phyloP scores from a whole-genome alignment of 2,797 vertebrate genomes.

The Enteromius trimaculatus region DNA sequence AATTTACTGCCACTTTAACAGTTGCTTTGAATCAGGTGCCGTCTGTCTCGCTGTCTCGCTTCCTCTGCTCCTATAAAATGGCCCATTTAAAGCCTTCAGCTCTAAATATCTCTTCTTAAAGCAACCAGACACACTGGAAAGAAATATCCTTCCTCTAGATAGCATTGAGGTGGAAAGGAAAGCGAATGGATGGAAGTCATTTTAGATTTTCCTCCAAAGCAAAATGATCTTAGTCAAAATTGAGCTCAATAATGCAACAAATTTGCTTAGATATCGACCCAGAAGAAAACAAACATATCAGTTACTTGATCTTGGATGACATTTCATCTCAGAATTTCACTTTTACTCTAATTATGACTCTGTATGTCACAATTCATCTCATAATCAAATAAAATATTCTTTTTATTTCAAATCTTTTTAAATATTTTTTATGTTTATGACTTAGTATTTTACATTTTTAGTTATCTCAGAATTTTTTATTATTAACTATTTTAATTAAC shows the following conservation, averaged over 20 bases:
- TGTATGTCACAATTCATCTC: not conserved
- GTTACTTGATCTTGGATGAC: not conserved
- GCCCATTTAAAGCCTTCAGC: constrained; percentile 22
- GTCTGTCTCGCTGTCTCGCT: constrained; percentile 26
- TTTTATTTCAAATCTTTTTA: not conserved
- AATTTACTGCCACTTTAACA: constrained; percentile 50
- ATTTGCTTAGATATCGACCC: not conserved
- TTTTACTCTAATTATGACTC: not conserved
- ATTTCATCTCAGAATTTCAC: not conserved
- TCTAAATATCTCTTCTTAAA: constrained; percentile 10
- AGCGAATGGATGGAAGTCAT: not conserved
- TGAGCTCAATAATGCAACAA: not conserved
- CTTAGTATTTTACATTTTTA: not conserved
- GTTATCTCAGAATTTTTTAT: not conserved
- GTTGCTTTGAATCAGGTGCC: constrained; percentile 18
- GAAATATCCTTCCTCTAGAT: not conserved
- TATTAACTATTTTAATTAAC: not conserved
- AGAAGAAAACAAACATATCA: not conserved
- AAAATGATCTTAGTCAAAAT: not conserved
- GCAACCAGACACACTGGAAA: not conserved
- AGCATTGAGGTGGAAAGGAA: not conserved
- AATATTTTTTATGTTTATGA: not conserved
- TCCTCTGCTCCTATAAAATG: constrained; percentile 21
- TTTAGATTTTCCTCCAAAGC: not conserved
- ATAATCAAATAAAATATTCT: not conserved